These are phyloP conservation scores for Ceratina calcarata DNA, from an alignment of 1,140 invertebrate genomes.

Conservation along the genomic window DNA sequence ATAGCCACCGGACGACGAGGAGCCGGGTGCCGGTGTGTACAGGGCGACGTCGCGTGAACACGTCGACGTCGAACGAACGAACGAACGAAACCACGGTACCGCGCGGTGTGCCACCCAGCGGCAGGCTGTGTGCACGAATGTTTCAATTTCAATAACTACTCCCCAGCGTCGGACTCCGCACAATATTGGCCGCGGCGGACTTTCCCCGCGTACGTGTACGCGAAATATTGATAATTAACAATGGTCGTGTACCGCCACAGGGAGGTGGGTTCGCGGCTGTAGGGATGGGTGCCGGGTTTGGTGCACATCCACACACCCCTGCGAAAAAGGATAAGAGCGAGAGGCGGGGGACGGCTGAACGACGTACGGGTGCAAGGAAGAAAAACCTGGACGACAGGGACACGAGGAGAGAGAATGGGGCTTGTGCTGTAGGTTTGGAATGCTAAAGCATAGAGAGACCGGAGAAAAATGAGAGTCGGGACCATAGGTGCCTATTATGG, in stretches of 20 bases:
- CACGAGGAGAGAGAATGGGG: constrained; percentile 42
- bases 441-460: constrained; percentile 65
- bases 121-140: constrained; percentile 70
- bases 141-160: constrained; percentile 82
- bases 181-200: constrained; percentile 68
- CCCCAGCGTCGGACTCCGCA: constrained; percentile 74
- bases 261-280: constrained; percentile 55
- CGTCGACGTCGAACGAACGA: constrained; percentile 47
- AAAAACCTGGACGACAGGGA: constrained; percentile 36
- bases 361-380: constrained; percentile 15
- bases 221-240: constrained; percentile 81
- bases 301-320: constrained; percentile 46
- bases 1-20: constrained; percentile 60
- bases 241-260: constrained; percentile 72
- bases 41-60: constrained; percentile 53
- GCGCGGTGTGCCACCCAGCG: constrained; percentile 42
- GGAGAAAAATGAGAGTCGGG: constrained; percentile 62
- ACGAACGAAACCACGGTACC: constrained; percentile 28
- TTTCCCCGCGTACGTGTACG: constrained; percentile 71
- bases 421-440: constrained; percentile 55
- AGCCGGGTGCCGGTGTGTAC: constrained; percentile 23
- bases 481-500: constrained; percentile 65
- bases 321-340: constrained; percentile 30
- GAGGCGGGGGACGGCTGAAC: constrained; percentile 20
- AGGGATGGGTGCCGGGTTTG: constrained; percentile 41